Evolutionary conservation across 2,888 invertebrate genomes (phyloP).

Genomic region (Drosophila paranaensis): DNA sequence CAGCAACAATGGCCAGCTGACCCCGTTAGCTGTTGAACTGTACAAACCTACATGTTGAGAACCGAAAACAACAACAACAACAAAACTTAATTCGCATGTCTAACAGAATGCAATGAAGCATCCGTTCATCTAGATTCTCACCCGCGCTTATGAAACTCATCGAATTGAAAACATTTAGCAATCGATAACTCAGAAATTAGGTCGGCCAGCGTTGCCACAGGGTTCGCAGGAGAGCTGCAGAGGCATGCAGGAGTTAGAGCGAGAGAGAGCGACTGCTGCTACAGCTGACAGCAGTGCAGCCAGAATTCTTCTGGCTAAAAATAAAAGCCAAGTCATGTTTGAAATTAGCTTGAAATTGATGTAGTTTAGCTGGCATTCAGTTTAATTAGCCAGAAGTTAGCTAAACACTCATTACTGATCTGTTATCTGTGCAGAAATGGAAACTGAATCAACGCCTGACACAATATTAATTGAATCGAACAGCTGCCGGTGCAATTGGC

Average conservation of each 20-base stretch:
- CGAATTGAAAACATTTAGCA: conserved; percentile 56
- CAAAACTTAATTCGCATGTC: conserved; percentile 46
- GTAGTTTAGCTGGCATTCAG: background rate
- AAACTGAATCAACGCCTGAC: conserved; percentile 34
- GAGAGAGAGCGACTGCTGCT: conserved; percentile 6
- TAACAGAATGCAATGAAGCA: conserved; percentile 47
- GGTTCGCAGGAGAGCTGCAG: background rate
- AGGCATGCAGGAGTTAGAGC: background rate
- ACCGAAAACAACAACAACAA: background rate
- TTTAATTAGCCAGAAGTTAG: background rate
- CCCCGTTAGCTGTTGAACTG: conserved; percentile 79
- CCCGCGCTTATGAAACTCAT: conserved; percentile 45
- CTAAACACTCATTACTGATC: background rate
- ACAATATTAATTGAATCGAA: conserved; percentile 43
- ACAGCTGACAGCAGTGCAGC: background rate
- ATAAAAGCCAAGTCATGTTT: background rate
- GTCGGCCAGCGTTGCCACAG: conserved; percentile 19
- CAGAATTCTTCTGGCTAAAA: background rate
- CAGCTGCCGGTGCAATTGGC: conserved; percentile 44
- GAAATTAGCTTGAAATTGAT: background rate
- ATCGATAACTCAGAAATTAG: conserved; percentile 38
- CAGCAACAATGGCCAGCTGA: conserved; percentile 66
- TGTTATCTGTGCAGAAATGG: conserved; percentile 3
- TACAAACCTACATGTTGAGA: conserved; percentile 37
- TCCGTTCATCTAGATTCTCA: conserved; percentile 29